A percentile compares a stretch with the other conserved stretches of the same genome.
Conservation (phyloP, 1,140 invertebrate species). For the Drosophila tropicalis region DNA sequence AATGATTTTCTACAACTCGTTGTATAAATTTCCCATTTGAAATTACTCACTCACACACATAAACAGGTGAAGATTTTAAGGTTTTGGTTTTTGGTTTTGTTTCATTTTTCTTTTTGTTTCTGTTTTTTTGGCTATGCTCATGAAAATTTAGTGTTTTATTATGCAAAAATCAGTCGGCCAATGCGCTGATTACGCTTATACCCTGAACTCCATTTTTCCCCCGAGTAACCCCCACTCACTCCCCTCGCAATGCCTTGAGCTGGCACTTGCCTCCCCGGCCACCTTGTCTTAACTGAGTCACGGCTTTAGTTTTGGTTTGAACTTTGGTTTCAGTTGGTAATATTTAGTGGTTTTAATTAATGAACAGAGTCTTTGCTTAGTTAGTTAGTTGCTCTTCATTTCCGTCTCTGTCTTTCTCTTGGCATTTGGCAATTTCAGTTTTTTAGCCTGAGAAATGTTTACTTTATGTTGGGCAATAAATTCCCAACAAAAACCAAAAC, state of each 20-base stretch:
- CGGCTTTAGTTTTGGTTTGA: constrained; percentile 52
- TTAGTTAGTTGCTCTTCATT: constrained; percentile 41
- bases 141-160: constrained; percentile 82
- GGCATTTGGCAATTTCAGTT: constrained; percentile 55
- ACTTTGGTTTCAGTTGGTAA: constrained; percentile 67
- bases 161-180: constrained; percentile 75
- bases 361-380: constrained; percentile 31
- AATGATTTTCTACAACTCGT: constrained; percentile 79
- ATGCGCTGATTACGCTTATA: constrained; percentile 67
- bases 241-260: neutral
- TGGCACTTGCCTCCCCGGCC: neutral
- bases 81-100: constrained; percentile 32
- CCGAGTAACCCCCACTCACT: neutral
- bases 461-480: constrained; percentile 6
- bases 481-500: neutral
- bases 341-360: constrained; percentile 79
- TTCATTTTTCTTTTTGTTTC: constrained; percentile 44
- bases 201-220: constrained; percentile 12
- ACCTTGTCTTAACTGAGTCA: constrained; percentile 50
- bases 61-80: constrained; percentile 11
- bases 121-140: constrained; percentile 74
- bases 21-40: constrained; percentile 80
- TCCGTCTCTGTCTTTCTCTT: constrained; percentile 38
- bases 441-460: constrained; percentile 55
- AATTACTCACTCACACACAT: constrained; percentile 66